Evolutionary conservation across 2,888 invertebrate species (phyloP).

Genomic region (Ferrisia virgata): DNA sequence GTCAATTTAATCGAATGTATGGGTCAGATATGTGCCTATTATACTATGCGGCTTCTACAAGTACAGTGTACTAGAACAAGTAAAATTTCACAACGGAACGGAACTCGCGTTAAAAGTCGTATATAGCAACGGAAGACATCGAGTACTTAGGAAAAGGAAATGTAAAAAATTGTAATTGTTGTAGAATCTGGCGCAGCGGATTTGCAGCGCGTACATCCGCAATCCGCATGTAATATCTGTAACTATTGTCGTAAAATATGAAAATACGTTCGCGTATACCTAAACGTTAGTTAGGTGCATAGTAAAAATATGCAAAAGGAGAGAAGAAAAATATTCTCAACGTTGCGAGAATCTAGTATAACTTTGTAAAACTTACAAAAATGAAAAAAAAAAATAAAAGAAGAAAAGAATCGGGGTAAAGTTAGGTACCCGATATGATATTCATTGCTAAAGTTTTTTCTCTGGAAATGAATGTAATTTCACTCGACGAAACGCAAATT

Average conservation of each 20-base stretch:
- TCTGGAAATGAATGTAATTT: neutral
- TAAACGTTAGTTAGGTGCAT: neutral
- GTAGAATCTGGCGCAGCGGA: neutral
- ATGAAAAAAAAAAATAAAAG: neutral
- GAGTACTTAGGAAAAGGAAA: neutral
- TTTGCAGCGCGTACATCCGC: neutral
- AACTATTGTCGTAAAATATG: neutral
- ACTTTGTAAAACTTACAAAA: neutral
- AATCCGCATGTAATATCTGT: too few relatives aligned
- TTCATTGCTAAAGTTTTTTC: constrained; percentile 8
- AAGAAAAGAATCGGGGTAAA: neutral
- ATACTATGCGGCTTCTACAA: too few relatives aligned
- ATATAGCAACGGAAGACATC: neutral
- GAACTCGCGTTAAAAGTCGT: neutral
- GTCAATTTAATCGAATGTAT: too few relatives aligned
- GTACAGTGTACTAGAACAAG: neutral
- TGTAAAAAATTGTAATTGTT: neutral
- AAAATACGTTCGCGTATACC: neutral
- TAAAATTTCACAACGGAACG: neutral
- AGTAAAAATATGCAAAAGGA: neutral
- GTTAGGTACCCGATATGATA: constrained; percentile 2
- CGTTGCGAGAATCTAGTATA: neutral
- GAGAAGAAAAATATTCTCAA: neutral
- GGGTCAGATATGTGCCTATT: too few relatives aligned
- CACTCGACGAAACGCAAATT: neutral